A percentile compares a stretch with the other conserved stretches of the same genome.
Conservation (phyloP, 2,888 invertebrate species). For the Toxonevra muliebris region DNA sequence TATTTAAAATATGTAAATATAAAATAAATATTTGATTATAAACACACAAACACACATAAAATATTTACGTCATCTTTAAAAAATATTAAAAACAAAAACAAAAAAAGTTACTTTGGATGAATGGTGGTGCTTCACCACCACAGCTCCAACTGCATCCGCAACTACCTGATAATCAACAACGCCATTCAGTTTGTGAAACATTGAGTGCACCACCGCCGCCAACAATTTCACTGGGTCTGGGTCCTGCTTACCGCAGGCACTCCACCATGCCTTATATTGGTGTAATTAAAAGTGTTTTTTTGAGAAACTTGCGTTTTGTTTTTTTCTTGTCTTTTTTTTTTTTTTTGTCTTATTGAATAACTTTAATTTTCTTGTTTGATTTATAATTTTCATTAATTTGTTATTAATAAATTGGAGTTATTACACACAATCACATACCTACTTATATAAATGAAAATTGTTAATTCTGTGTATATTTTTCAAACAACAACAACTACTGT, state of each 20-base stretch:
- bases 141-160: slow-evolving; percentile 47
- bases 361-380: too few relatives aligned
- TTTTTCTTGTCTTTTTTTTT: slow-evolving; percentile 1
- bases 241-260: slow-evolving; percentile 55
- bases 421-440: too few relatives aligned
- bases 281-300: slow-evolving; percentile 50
- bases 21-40: neutral
- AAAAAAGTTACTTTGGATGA: slow-evolving; percentile 60
- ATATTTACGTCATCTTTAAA: neutral
- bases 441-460: too few relatives aligned
- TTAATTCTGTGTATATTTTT: too few relatives aligned
- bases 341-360: too few relatives aligned
- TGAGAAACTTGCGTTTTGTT: neutral
- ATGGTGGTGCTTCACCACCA: slow-evolving; percentile 47
- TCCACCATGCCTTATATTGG: slow-evolving; percentile 64
- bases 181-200: slow-evolving; percentile 60
- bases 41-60: slow-evolving; percentile 1
- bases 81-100: slow-evolving; percentile 15
- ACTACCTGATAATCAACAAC: slow-evolving; percentile 40
- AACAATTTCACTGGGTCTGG: slow-evolving; percentile 31
- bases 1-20: neutral
- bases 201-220: slow-evolving; percentile 55
- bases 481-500: too few relatives aligned
- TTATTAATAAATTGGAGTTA: too few relatives aligned
- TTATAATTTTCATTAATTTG: too few relatives aligned